phyloP scores from a whole-genome alignment of 92 coral and sea anemone genomes.

The Nematostella vectensis region DNA sequence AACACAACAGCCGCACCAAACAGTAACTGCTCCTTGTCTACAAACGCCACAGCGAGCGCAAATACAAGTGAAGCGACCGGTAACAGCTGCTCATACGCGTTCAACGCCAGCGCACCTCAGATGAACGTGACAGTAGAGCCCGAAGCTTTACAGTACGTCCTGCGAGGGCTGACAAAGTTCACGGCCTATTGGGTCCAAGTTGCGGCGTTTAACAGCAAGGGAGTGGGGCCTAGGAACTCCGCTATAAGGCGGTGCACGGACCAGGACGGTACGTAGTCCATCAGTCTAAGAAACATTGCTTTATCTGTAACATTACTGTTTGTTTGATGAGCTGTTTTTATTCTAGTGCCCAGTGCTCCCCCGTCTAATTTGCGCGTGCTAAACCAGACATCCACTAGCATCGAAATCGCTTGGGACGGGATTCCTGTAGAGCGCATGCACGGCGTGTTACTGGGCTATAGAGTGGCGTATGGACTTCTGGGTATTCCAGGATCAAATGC shows the following conservation, averaged over 20 bases:
- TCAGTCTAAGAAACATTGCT: too few species aligned
- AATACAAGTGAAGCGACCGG: too few species aligned
- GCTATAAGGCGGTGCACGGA: background rate
- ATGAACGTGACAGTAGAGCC: background rate
- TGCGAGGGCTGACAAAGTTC: background rate
- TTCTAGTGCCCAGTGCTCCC: conserved; percentile 2
- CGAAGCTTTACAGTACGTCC: background rate
- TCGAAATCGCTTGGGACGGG: conserved; percentile 8
- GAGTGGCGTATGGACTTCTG: conserved; percentile 2
- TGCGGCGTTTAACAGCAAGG: conserved; percentile 5
- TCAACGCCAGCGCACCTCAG: background rate
- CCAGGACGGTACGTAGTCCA: conserved; percentile 7
- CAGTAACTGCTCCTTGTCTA: too few species aligned
- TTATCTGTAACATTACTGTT: too few species aligned
- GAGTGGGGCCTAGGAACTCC: conserved; percentile 8
- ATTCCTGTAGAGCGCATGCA: background rate
- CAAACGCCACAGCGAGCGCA: too few species aligned
- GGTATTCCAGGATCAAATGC: too few species aligned
- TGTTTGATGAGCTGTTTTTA: background rate
- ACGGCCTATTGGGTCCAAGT: conserved; percentile 3
- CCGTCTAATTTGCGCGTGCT: conserved; percentile 9
- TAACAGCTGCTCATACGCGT: background rate
- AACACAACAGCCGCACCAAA: too few species aligned
- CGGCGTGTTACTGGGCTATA: background rate
- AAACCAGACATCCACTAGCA: conserved; percentile 8